phyloP scores from a whole-genome alignment of 2,888 invertebrate genomes.

The Aphodius sticticus region DNA sequence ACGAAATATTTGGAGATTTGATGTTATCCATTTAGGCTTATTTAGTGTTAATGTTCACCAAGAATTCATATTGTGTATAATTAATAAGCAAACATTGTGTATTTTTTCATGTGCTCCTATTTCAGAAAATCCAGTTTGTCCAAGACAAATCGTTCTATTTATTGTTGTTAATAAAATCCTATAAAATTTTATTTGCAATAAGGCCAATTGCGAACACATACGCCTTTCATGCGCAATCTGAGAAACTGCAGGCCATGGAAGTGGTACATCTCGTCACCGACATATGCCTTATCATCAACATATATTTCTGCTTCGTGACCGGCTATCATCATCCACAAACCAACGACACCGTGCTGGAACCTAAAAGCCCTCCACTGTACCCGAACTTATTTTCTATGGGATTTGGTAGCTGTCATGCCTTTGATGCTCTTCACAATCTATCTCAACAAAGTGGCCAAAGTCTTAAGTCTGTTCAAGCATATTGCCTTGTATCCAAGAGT shows the following conservation, averaged over 20 bases:
- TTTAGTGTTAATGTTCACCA: background rate
- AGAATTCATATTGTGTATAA: too few species aligned
- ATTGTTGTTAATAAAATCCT: too few species aligned
- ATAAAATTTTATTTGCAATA: constrained; percentile 30
- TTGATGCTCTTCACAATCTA: constrained; percentile 24
- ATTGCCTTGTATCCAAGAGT: constrained; percentile 30
- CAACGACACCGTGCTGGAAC: constrained; percentile 41
- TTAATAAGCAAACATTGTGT: too few species aligned
- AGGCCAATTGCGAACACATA: constrained; percentile 37
- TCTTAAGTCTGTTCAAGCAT: constrained; percentile 23
- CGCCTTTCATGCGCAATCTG: constrained; percentile 13
- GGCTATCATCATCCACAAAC: constrained; percentile 47
- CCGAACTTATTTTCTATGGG: constrained; percentile 40
- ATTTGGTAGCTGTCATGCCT: constrained; percentile 39
- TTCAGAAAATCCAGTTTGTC: too few species aligned
- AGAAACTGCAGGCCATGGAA: background rate
- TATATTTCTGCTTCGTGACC: constrained; percentile 52
- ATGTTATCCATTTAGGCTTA: background rate
- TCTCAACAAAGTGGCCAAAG: background rate
- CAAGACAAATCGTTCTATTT: too few species aligned
- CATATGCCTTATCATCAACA: constrained; percentile 46
- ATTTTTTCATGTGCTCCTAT: too few species aligned
- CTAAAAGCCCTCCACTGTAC: constrained; percentile 36
- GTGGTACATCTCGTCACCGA: constrained; percentile 27
- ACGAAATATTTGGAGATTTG: constrained; percentile 16